Percentiles rank a stretch among this genome's conserved stretches.
phyloP scores from a whole-genome alignment of 2,797 vertebrate genomes.

The Limosa lapponica region DNA sequence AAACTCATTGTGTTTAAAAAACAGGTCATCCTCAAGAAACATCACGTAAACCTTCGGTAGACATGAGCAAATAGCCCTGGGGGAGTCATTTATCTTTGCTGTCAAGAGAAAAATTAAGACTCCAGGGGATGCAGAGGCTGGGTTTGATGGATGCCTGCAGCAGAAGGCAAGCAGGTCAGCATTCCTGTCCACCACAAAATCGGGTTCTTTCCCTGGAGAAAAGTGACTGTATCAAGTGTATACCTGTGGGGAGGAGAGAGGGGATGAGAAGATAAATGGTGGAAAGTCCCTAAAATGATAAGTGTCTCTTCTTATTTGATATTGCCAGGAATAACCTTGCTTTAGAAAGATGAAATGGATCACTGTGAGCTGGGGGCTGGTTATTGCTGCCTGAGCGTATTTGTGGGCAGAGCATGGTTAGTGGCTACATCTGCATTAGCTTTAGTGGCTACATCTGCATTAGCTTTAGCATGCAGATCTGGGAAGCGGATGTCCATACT shows the following conservation, averaged over 20 bases:
- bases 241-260: constrained; percentile 7
- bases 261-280: background rate
- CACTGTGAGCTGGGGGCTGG: background rate
- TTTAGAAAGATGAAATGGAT: background rate
- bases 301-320: background rate
- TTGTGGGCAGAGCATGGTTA: background rate
- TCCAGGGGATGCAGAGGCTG: constrained; percentile 3
- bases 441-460: background rate
- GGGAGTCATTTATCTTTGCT: constrained; percentile 55
- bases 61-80: constrained; percentile 48
- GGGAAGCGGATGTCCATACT: fast-evolving
- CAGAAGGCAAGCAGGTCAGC: constrained; percentile 29
- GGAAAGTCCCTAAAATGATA: background rate
- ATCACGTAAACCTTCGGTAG: constrained; percentile 4
- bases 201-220: background rate
- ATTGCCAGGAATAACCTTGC: background rate
- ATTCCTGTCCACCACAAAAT: background rate
- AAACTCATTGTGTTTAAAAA: constrained; percentile 30
- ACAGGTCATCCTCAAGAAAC: constrained; percentile 15
- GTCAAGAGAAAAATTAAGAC: constrained; percentile 68
- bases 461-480: background rate
- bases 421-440: no score
- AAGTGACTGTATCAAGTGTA: background rate
- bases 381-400: fast-evolving
- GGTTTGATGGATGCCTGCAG: constrained; percentile 43